Conservation (phyloP, 2,113 vertebrate genomes). For the Dolichotis patagonum region DNA sequence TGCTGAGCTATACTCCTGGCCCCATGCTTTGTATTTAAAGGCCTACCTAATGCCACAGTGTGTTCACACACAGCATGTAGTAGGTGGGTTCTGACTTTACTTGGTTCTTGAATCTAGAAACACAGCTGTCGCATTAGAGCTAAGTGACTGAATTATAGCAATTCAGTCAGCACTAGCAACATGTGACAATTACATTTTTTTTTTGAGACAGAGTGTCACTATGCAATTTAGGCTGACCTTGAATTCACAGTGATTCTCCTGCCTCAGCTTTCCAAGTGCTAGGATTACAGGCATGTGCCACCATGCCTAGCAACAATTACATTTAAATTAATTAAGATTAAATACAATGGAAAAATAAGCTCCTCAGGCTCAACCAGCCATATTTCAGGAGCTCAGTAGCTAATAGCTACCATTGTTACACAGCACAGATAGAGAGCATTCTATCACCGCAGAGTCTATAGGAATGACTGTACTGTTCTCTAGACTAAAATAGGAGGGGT, state of each 20-base stretch:
- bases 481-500: slow-evolving; percentile 19
- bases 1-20: no score
- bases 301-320: background rate
- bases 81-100: slow-evolving; percentile 49
- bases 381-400: background rate
- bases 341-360: slow-evolving; percentile 9
- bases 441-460: background rate
- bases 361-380: background rate
- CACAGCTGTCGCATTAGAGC: background rate
- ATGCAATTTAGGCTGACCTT: background rate
- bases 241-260: background rate
- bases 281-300: background rate
- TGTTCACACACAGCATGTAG: slow-evolving; percentile 55
- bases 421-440: background rate
- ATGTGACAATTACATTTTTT: background rate
- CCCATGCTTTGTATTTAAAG: background rate
- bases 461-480: background rate
- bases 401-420: background rate
- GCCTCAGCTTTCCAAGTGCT: background rate
- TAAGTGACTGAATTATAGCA: background rate
- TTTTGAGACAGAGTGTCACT: background rate
- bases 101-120: slow-evolving; percentile 18
- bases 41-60: background rate
- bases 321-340: slow-evolving; percentile 23
- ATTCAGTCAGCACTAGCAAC: background rate